These are phyloP conservation scores for Gasterosteus aculeatus DNA, from an alignment of 2,113 vertebrate genomes.

Conservation along the genomic window DNA sequence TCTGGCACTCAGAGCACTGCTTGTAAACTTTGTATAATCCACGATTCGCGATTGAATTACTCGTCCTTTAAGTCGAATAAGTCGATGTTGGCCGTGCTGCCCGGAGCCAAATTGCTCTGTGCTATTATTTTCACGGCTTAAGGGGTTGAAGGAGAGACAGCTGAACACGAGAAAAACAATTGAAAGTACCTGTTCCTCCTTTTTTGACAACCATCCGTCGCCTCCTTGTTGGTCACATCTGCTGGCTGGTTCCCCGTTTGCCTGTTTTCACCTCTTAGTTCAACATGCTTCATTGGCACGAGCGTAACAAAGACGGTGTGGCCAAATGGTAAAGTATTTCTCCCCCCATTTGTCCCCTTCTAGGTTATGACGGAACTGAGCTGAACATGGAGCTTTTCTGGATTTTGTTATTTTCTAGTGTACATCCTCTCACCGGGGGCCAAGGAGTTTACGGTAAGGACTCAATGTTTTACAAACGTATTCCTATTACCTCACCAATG, in stretches of 20 bases:
- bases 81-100: constrained; percentile 35
- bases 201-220: constrained; percentile 26
- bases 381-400: constrained; percentile 86
- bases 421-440: constrained; percentile 70
- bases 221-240: constrained; percentile 13
- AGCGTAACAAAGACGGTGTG: background rate
- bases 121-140: constrained; percentile 60
- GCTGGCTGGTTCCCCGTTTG: background rate
- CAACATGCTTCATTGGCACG: background rate
- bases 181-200: constrained; percentile 2
- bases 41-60: constrained; percentile 72
- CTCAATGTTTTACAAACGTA: constrained; percentile 19
- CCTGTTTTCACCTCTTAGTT: constrained; percentile 3
- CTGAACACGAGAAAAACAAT: constrained; percentile 38
- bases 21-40: constrained; percentile 73
- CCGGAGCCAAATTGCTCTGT: constrained; percentile 47
- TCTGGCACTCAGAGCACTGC: constrained; percentile 22
- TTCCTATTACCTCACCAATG: constrained; percentile 16
- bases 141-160: constrained; percentile 23
- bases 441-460: constrained; percentile 86
- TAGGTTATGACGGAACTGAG: constrained; percentile 83
- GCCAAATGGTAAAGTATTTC: background rate
- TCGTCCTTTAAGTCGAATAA: constrained; percentile 58
- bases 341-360: background rate
- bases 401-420: constrained; percentile 83